Conservation (phyloP, 2,113 vertebrate genomes). For the Gymnarchus niloticus region DNA sequence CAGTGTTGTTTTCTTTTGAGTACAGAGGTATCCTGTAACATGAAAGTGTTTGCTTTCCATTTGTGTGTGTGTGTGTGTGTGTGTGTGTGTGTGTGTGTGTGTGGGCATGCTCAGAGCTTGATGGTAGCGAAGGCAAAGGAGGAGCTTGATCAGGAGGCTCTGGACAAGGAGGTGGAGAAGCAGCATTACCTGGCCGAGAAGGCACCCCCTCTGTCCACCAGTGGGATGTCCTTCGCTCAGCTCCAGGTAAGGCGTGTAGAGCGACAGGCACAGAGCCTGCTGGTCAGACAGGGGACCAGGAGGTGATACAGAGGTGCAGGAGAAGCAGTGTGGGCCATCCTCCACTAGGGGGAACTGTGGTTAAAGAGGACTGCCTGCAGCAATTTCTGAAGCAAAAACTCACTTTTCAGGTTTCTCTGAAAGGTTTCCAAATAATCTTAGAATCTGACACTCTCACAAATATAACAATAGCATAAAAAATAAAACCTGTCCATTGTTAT, state of each 20-base stretch:
- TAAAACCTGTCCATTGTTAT: not conserved
- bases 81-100: not conserved
- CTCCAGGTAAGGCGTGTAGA: constrained; percentile 68
- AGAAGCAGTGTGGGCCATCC: not conserved
- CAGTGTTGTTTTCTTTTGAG: not conserved
- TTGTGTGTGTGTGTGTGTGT: constrained; percentile 1
- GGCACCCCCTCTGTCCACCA: constrained; percentile 62
- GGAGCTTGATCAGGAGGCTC: constrained; percentile 77
- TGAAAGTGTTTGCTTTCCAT: not conserved
- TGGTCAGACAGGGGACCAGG: not conserved
- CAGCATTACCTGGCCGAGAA: constrained; percentile 73
- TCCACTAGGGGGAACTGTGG: not conserved
- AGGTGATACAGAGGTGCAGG: not conserved
- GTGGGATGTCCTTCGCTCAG: constrained; percentile 66
- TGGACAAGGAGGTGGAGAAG: constrained; percentile 81
- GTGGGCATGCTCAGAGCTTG: constrained; percentile 66
- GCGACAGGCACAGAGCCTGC: too few relatives aligned
- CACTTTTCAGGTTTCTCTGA: not conserved
- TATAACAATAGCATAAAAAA: not conserved
- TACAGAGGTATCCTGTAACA: not conserved
- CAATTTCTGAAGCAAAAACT: not conserved
- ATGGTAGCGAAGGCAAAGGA: constrained; percentile 93
- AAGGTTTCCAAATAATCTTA: too few relatives aligned
- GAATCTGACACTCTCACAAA: not conserved
- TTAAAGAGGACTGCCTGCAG: not conserved